Evolutionary conservation across 2,888 invertebrate genomes (phyloP), one percentile per base, ranked within the genome.

Genomic region (Achlya flavicornis): DNA sequence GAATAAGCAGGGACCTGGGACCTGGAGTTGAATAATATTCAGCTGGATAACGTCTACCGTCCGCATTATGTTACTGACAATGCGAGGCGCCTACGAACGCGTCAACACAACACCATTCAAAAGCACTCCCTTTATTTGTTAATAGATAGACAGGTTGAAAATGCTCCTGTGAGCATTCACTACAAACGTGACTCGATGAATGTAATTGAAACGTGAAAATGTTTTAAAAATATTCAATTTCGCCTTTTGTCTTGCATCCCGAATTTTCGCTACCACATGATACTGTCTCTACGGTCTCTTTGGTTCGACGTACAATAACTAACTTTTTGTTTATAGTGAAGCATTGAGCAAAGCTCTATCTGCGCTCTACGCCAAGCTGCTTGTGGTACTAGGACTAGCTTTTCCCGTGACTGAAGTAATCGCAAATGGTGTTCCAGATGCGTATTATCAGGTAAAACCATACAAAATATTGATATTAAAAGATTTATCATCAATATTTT

Each of bases 361-460:
- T 57, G 97, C 97, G 3, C 94, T 98, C 38, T 98, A 98, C 88
- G 97, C 97, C 64, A 97, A 98, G 85, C 92, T 98, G 14, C 88
- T 98, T 66, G 97, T 98, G 14, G 96, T 98, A 6, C 91, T 97
- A 70, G 97, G 97, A 10, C 95, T 98, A 53, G 97, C 98, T 16
- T 96, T 98, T 78, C 98, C 98, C 4, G 95, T 98, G 67, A 97
- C 98, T 4, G 97, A 98, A 92, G 97, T 97, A 62, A 96, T 98
- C 69, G 96, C 97, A 4, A 95, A 95, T 61, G 95, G 96, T 76
- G 97, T 97, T 33, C 96, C 97, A 19, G 95, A 95, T 41, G 95
- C 95, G 65, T 96, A 96, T 81, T 97, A 97, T 84, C 96, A 96
- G 94, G 96, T 96, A 89, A 38, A 59, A 48, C 5, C 10, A 8